A percentile compares a stretch with the other conserved stretches of the same genome.
Evolutionary conservation across 2,888 invertebrate genomes (phyloP).

Genomic region (Tineola bisselliella): DNA sequence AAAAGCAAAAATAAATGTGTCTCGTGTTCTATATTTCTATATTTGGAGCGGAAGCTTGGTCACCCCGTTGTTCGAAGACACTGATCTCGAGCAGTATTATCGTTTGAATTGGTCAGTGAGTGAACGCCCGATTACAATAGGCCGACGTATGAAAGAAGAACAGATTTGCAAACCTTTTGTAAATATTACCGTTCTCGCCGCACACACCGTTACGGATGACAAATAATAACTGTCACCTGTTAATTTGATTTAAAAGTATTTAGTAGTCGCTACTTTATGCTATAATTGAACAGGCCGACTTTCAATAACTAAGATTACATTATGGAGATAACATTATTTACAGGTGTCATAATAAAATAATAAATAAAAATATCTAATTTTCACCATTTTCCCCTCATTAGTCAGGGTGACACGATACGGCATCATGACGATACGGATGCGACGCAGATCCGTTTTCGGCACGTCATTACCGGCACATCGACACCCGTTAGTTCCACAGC

Average conservation of each 20-base stretch:
- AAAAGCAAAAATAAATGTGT: not conserved
- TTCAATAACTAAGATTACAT: too few species aligned
- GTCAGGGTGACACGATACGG: not conserved
- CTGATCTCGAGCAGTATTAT: constrained; percentile 8
- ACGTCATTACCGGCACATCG: constrained; percentile 19
- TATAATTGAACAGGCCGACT: too few species aligned
- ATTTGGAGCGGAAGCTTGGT: not conserved
- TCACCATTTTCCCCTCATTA: constrained; percentile 5
- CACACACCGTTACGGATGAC: not conserved
- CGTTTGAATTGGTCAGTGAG: constrained; percentile 4
- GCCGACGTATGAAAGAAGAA: constrained; percentile 1
- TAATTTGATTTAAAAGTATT: not conserved
- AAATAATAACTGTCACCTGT: not conserved
- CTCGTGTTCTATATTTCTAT: not conserved
- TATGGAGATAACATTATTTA: not conserved
- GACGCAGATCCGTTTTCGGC: constrained; percentile 13
- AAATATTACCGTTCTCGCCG: not conserved
- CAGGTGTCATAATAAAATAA: not conserved
- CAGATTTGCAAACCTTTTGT: not conserved
- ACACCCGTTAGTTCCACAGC: constrained; percentile 21
- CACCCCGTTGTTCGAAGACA: not conserved
- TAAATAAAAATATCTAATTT: constrained; percentile 7
- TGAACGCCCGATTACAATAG: constrained; percentile 6
- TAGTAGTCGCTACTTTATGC: not conserved
- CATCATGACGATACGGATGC: not conserved